Base-by-base conservation (phyloP, 2,888 invertebrate species). In the Steinernema scapterisci region DNA sequence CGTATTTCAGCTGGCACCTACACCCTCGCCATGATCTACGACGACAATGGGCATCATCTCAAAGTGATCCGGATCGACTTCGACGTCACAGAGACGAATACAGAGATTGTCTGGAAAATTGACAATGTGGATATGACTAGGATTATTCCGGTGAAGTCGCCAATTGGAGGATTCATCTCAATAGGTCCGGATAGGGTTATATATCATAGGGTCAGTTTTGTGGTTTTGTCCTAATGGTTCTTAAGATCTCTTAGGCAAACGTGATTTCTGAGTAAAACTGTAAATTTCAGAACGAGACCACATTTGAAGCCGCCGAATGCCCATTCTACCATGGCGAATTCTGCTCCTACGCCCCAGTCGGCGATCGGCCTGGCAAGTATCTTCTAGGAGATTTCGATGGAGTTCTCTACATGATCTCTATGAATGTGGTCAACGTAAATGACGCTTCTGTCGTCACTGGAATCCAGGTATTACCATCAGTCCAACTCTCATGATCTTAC, bases 161-260 rank as follows among this genome's bases (percentile, higher is more conserved):
- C 97, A 3, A 91, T 95, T 81, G 93, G 93, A 89, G 99, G 99
- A 48, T 95, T 95, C 0, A 92, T 99, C 83, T 94, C 99, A n/a
- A 94, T 99, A 87, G 97, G 97, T 0, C 94, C 96, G 86, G 97
- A 99, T 88, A 95, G 95, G 21, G 95, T 99, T 88, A 92, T 96
- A 1, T 97, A 97, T 88, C 96, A 97, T 85, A 94, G 95, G 89
- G 96, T 84, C 72, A 31, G 46, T 75, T 43, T 56, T 27, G 19
- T 48, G 19, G 13, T 48, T 13, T 19, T n/a, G n/a, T n/a, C n/a
- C n/a, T n/a, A n/a, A 48, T 13, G 48, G 19, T 48, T 48, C 13
- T 48, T 7, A 48, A 19, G 48, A n/a, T n/a, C n/a, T n/a, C n/a
- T n/a, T n/a, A n/a, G n/a, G n/a, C n/a, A n/a, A n/a, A n/a, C n/a